Percentiles rank a stretch among this genome's conserved stretches.
Conservation (phyloP, 2,113 vertebrate genomes). For the Erythrolamprus reginae region DNA sequence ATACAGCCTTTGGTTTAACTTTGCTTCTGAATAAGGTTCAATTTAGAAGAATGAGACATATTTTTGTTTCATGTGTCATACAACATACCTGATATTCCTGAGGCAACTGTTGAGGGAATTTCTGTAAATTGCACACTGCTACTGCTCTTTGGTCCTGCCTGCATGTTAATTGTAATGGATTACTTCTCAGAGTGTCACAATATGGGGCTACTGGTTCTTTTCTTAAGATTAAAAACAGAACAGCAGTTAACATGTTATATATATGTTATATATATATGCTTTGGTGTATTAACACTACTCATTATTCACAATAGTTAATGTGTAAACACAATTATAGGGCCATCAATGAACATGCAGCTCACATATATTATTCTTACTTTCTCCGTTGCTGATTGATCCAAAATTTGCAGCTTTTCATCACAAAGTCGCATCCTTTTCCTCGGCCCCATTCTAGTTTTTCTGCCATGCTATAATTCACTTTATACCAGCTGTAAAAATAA, state of each 20-base stretch:
- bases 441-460: conserved; percentile 92
- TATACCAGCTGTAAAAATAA: conserved; percentile 84
- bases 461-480: conserved; percentile 96
- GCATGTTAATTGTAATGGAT: conserved; percentile 91
- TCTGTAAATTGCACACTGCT: conserved; percentile 95
- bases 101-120: conserved; percentile 81
- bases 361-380: conserved; percentile 69
- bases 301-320: neutral
- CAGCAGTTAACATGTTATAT: neutral
- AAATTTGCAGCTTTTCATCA: conserved; percentile 95
- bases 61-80: neutral
- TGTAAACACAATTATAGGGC: neutral
- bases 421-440: conserved; percentile 93
- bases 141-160: conserved; percentile 96
- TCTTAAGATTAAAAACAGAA: conserved; percentile 57
- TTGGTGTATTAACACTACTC: neutral
- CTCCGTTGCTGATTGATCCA: conserved; percentile 88
- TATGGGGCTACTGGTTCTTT: conserved; percentile 77
- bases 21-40: neutral
- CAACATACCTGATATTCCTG: conserved; percentile 86
- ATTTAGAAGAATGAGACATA: neutral
- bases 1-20: neutral
- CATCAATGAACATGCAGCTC: neutral
- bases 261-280: neutral
- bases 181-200: conserved; percentile 85